These are phyloP conservation scores for Polypterus bichir DNA, from an alignment of 2,113 vertebrate species.

Conservation along the genomic window DNA sequence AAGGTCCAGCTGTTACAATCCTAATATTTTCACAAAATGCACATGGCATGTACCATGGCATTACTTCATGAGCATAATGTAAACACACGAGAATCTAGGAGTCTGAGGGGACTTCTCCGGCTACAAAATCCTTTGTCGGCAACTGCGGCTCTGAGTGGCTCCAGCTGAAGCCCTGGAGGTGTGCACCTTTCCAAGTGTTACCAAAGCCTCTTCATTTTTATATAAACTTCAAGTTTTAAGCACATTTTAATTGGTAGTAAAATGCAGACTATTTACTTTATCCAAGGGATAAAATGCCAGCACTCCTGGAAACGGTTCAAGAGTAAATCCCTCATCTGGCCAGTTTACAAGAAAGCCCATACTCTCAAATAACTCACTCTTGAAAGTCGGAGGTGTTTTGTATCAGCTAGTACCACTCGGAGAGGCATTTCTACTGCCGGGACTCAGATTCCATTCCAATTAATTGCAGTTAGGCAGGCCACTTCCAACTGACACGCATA, in stretches of 20 bases:
- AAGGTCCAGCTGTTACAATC: too few species aligned
- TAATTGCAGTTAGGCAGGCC: conserved; percentile 55
- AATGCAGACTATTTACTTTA: conserved; percentile 72
- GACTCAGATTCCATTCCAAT: conserved; percentile 49
- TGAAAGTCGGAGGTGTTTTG: conserved; percentile 61
- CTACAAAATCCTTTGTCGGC: too few species aligned
- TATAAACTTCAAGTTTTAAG: conserved; percentile 65
- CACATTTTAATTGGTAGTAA: conserved; percentile 90
- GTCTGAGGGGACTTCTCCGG: too few species aligned
- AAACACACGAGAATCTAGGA: too few species aligned
- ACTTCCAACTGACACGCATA: conserved; percentile 34
- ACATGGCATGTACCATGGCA: too few species aligned
- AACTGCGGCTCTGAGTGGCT: too few species aligned
- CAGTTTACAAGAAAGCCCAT: conserved; percentile 59
- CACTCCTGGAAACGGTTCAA: conserved; percentile 66
- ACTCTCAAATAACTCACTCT: conserved; percentile 60
- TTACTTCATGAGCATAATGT: too few species aligned
- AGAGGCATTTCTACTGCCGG: conserved; percentile 43
- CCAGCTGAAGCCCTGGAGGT: conserved; percentile 6
- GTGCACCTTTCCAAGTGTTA: conserved; percentile 26
- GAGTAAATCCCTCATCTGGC: conserved; percentile 66
- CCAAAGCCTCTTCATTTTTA: conserved; percentile 72
- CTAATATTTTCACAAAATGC: too few species aligned
- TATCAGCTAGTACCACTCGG: conserved; percentile 75
- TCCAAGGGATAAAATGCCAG: conserved; percentile 71